A percentile compares a stretch with the other conserved stretches of the same genome.
Evolutionary conservation across 2,113 vertebrate species (phyloP).

Genomic region (Numenius arquata): DNA sequence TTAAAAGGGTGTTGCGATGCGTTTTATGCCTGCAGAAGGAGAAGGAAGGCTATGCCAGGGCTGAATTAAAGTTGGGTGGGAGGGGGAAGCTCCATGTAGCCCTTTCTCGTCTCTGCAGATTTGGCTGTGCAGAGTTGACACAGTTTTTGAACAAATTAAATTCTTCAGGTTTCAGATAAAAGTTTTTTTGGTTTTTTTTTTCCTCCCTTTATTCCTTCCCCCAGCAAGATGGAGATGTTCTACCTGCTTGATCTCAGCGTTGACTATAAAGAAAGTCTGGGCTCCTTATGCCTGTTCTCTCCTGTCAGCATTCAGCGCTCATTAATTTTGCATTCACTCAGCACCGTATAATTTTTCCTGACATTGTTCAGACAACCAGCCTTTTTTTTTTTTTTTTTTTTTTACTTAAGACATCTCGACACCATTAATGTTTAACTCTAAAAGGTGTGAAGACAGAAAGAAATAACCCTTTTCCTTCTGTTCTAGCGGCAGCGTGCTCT

Average conservation of each 20-base stretch:
- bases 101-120: neutral
- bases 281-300: neutral
- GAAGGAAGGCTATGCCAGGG: neutral
- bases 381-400: neutral
- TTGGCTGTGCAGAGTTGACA: neutral
- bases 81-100: neutral
- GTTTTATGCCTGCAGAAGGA: neutral
- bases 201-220: neutral
- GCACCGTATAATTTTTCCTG: slow-evolving; percentile 25
- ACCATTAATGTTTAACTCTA: neutral
- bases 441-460: neutral
- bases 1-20: neutral
- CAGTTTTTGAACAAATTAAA: neutral
- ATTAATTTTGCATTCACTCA: slow-evolving; percentile 25
- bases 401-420: neutral
- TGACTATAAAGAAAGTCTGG: neutral
- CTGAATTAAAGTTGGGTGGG: neutral
- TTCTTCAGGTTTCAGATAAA: neutral
- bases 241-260: neutral
- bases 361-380: slow-evolving; percentile 27
- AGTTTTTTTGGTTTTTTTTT: neutral
- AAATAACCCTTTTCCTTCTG: neutral
- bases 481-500: rapidly evolving
- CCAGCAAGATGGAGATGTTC: neutral
- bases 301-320: neutral